Evolutionary conservation across 1,140 invertebrate genomes (phyloP), one percentile per base, ranked within the genome.

Genomic region (Pantala flavescens): DNA sequence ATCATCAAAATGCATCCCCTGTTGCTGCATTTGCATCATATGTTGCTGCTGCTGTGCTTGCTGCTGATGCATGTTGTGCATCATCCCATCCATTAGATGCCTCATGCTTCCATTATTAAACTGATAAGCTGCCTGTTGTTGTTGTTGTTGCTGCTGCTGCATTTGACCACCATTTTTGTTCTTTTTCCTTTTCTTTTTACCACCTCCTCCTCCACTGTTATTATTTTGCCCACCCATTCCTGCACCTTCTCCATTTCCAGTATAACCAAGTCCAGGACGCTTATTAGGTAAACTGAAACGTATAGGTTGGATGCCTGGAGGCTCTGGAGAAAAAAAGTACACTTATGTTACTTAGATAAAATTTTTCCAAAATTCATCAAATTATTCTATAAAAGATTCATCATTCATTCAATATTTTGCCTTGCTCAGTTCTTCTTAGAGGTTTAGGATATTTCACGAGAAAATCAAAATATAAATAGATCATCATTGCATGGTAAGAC

Each of bases 141-240:
- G 49, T 21, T 16, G 49, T 21, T 63, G 49, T 12, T 63, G 49
- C 49, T 63, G 49, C 49, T 63, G 49, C 49, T 7, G 14, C 49
- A 19, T 16, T 21, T 63, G 49, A 3, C 84, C 82, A 72, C 82
- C 81, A 80, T 89, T 90, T 81, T 90, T 90, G 77, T 89, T 89
- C 77, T 86, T 87, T 81, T 91, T 91, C 75, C 90, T 87, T 80
- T 91, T 91, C 82, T 91, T 92, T 84, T 91, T 91, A 10, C 86
- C 84, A 24, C 84, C 85, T 71, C 85, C 21, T 19, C 43, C 43
- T 10, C 21, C 24, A 21, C 1, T 63, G 43, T 74, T 70, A 43
- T 63, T 70, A 43, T 9, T 74, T 12, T 55, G 23, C 12, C 11
- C 42, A 43, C 23, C 21, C 23, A 23, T 36, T 1, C 16, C 23